Conservation (phyloP, 2,113 vertebrate species). For the Bungarus multicinctus region DNA sequence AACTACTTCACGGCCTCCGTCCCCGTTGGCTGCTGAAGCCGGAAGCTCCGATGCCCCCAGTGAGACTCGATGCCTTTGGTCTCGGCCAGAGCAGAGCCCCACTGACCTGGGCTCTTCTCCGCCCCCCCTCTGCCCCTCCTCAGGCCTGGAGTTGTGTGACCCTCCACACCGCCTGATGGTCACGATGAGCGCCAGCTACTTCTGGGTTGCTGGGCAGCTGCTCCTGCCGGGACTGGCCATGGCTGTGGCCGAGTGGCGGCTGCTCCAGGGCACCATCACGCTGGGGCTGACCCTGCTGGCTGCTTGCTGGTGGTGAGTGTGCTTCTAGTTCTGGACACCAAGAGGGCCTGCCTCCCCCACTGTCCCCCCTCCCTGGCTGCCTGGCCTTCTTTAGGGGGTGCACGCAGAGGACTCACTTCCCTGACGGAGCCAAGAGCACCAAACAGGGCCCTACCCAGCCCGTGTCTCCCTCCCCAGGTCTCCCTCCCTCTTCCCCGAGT, state of each 20-base stretch:
- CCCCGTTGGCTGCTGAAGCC: neutral
- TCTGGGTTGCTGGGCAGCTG: conserved; percentile 78
- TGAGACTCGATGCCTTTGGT: neutral
- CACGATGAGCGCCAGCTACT: conserved; percentile 79
- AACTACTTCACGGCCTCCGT: neutral
- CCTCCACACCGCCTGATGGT: conserved; percentile 77
- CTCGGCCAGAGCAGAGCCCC: neutral
- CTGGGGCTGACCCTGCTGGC: conserved; percentile 77
- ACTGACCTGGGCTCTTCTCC: too few relatives aligned
- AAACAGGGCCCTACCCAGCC: neutral
- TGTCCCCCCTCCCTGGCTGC: neutral
- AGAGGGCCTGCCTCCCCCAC: neutral
- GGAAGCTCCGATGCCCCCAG: neutral
- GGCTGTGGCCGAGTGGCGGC: conserved; percentile 77
- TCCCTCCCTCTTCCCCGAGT: conserved; percentile 79
- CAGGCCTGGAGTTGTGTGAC: conserved; percentile 87
- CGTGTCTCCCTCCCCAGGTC: conserved; percentile 64
- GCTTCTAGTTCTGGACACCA: rapidly evolving
- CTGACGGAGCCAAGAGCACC: neutral
- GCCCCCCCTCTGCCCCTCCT: rapidly evolving
- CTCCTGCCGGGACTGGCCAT: conserved; percentile 79
- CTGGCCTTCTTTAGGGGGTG: neutral
- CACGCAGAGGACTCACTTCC: neutral
- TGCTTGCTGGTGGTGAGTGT: conserved; percentile 82
- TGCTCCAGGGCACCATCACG: conserved; percentile 82